A percentile compares a stretch with the other conserved stretches of the same genome.
Evolutionary conservation across 2,113 vertebrate species (phyloP).

Genomic region (Corythoichthys intestinalis): DNA sequence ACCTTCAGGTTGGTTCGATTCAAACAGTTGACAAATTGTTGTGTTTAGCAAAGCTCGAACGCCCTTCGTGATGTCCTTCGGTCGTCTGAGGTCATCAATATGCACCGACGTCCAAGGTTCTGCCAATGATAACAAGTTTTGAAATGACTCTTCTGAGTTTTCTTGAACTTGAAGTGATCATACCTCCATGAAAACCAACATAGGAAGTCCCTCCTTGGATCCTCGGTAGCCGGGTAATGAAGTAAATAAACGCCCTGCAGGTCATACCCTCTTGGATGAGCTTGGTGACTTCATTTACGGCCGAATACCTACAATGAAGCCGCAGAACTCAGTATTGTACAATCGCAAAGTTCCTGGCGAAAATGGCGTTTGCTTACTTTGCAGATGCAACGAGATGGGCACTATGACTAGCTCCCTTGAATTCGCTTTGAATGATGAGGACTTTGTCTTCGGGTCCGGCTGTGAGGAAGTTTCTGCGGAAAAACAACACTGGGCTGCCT

Average conservation of each 20-base stretch:
- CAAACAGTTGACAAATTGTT: slow-evolving; percentile 88
- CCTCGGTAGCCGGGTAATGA: slow-evolving; percentile 87
- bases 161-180: neutral
- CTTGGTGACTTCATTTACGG: slow-evolving; percentile 90
- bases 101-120: slow-evolving; percentile 91
- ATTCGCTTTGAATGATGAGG: slow-evolving; percentile 89
- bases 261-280: slow-evolving; percentile 40
- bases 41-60: slow-evolving; percentile 81
- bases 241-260: slow-evolving; percentile 78
- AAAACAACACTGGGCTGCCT: slow-evolving; percentile 1
- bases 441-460: slow-evolving; percentile 65
- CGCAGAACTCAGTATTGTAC: slow-evolving; percentile 7
- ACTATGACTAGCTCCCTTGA: slow-evolving; percentile 77
- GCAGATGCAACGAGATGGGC: slow-evolving; percentile 89
- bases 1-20: slow-evolving; percentile 55
- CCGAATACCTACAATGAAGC: slow-evolving; percentile 75
- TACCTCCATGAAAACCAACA: slow-evolving; percentile 91
- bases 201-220: slow-evolving; percentile 82
- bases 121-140: slow-evolving; percentile 42
- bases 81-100: slow-evolving; percentile 88
- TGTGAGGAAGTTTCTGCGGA: slow-evolving; percentile 73
- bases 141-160: neutral
- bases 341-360: neutral
- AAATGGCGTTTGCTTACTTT: slow-evolving; percentile 72
- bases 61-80: slow-evolving; percentile 82